Evolutionary conservation across 2,888 invertebrate genomes (phyloP).

Genomic region (Taphrorychus bicolor): DNA sequence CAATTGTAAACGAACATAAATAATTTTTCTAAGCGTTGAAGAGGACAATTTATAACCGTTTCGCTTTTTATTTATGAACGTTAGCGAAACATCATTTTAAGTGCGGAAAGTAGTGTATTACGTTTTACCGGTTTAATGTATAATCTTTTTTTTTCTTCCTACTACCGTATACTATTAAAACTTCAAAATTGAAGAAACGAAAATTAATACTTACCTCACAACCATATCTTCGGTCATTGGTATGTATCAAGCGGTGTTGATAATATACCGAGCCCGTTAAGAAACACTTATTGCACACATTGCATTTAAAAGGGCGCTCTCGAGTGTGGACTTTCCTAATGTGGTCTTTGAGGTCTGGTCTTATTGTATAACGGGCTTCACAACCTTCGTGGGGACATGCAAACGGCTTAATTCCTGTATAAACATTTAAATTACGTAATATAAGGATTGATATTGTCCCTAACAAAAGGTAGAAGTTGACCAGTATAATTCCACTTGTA

Average conservation of each 20-base stretch:
- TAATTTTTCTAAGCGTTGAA: too few species aligned
- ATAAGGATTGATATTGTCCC: neutral
- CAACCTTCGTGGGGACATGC: constrained; percentile 68
- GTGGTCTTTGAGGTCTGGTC: constrained; percentile 70
- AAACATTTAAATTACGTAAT: neutral
- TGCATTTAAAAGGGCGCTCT: constrained; percentile 69
- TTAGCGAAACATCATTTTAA: too few species aligned
- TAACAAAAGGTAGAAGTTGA: too few species aligned
- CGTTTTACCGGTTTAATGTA: too few species aligned
- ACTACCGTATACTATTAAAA: too few species aligned
- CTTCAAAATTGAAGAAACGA: neutral
- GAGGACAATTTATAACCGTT: too few species aligned
- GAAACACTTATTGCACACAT: constrained; percentile 68
- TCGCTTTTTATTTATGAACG: too few species aligned
- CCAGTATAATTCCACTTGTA: too few species aligned
- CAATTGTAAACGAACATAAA: too few species aligned
- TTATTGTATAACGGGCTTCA: constrained; percentile 68
- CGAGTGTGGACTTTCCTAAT: constrained; percentile 70
- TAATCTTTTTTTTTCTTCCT: too few species aligned
- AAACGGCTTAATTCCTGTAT: constrained; percentile 70
- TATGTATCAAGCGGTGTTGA: constrained; percentile 69
- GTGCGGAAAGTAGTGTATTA: too few species aligned
- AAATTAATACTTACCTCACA: constrained; percentile 61
- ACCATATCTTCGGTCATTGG: constrained; percentile 69
- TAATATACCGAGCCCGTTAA: constrained; percentile 70